These are phyloP conservation scores for Melipona bicolor DNA, from an alignment of 2,888 invertebrate genomes.

Conservation along the genomic window DNA sequence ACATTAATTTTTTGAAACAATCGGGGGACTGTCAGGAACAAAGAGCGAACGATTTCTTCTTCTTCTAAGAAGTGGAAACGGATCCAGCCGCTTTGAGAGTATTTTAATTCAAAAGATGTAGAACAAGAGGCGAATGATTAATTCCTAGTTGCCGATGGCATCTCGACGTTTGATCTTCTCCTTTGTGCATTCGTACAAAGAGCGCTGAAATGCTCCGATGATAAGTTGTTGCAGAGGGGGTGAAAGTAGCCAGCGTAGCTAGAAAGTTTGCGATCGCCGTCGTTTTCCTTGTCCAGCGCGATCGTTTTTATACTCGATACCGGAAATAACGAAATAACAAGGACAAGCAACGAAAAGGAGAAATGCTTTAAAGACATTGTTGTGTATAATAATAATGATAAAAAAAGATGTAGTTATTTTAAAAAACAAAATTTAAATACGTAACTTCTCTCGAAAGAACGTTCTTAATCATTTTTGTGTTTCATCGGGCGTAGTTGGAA, in stretches of 20 bases:
- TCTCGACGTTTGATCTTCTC: conserved; percentile 3
- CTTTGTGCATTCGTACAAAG: background rate
- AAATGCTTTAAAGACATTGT: too few relatives aligned
- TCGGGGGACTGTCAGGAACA: background rate
- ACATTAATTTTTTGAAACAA: background rate
- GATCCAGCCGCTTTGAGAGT: background rate
- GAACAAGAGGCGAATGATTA: conserved; percentile 2
- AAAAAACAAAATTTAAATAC: background rate
- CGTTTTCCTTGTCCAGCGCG: conserved; percentile 22
- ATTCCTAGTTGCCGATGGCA: background rate
- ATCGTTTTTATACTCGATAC: background rate
- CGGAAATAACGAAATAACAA: background rate
- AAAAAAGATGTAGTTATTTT: background rate
- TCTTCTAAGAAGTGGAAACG: background rate
- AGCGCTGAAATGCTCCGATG: background rate
- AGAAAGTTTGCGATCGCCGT: conserved; percentile 47
- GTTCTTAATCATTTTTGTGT: too few relatives aligned
- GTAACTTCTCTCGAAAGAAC: background rate
- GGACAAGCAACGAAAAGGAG: background rate
- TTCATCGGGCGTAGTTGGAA: too few relatives aligned
- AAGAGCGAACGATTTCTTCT: background rate
- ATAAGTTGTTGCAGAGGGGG: conserved; percentile 24
- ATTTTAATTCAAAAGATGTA: conserved; percentile 3
- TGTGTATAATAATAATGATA: too few relatives aligned
- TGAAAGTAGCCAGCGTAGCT: conserved; percentile 50